phyloP scores from a whole-genome alignment of 2,797 vertebrate genomes.

The Spizella passerina region DNA sequence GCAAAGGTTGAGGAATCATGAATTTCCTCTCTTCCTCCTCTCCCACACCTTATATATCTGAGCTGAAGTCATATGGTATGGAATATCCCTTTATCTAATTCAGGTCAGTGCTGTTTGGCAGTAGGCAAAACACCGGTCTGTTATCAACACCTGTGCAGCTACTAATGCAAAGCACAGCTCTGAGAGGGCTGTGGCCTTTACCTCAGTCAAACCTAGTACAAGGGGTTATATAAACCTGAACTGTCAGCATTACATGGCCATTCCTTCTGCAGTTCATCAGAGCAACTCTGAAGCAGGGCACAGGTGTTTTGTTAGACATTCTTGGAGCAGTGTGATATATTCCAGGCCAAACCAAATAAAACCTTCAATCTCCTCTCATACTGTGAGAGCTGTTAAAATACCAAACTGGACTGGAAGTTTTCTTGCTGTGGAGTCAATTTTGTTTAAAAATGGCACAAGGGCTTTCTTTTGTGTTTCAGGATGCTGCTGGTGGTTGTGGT shows the following conservation, averaged over 20 bases:
- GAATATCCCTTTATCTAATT: neutral
- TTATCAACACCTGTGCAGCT: neutral
- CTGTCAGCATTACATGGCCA: neutral
- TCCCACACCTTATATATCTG: neutral
- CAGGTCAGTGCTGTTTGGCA: neutral
- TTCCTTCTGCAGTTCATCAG: neutral
- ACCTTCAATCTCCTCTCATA: neutral
- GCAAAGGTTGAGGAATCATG: neutral
- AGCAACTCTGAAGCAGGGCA: neutral
- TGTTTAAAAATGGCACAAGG: neutral
- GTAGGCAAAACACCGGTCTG: too few relatives aligned
- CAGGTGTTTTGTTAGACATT: neutral
- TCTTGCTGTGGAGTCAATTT: neutral
- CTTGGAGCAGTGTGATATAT: neutral
- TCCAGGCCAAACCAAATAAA: neutral
- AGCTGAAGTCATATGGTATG: too few relatives aligned
- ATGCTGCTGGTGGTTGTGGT: neutral
- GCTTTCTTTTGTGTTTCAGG: neutral
- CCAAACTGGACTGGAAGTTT: neutral
- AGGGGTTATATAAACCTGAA: neutral
- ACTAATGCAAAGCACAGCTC: neutral
- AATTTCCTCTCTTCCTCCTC: neutral
- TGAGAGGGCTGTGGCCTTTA: too few relatives aligned
- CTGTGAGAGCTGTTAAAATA: neutral
- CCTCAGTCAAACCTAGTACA: neutral